A percentile compares a stretch with the other conserved stretches of the same genome.
Conservation (phyloP, 1,140 invertebrate genomes). For the Ips typographus region DNA sequence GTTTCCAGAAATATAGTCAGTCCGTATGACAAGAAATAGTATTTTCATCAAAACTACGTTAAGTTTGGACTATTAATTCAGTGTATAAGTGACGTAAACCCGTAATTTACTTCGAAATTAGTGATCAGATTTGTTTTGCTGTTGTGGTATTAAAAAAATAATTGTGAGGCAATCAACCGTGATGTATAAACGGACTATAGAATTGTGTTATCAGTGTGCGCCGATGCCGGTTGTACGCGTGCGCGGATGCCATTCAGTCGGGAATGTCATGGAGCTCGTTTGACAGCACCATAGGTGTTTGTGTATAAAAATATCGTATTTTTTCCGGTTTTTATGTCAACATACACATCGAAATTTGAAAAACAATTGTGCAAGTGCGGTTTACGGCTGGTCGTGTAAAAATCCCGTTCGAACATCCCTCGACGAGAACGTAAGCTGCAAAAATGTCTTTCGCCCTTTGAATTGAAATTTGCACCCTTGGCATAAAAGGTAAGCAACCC, state of each 20-base stretch:
- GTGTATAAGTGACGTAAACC: too few relatives aligned
- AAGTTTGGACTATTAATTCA: too few relatives aligned
- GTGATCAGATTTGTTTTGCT: too few relatives aligned
- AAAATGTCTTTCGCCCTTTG: conserved; percentile 39
- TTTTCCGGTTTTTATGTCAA: conserved; percentile 45
- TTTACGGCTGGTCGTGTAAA: conserved; percentile 21
- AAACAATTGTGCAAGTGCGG: conserved; percentile 41
- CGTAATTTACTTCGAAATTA: too few relatives aligned
- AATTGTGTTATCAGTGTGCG: too few relatives aligned
- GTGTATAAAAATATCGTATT: conserved; percentile 48
- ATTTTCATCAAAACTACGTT: too few relatives aligned
- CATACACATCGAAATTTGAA: conserved; percentile 38
- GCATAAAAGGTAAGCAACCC: conserved; percentile 26
- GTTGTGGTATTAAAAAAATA: too few relatives aligned
- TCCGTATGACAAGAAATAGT: too few relatives aligned
- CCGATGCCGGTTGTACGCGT: background rate
- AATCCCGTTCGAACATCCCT: conserved; percentile 34
- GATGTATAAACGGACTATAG: background rate
- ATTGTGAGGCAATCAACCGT: too few relatives aligned
- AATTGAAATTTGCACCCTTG: conserved; percentile 30
- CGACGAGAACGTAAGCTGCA: conserved; percentile 22
- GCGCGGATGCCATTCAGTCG: conserved; percentile 37
- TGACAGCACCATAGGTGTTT: conserved; percentile 47
- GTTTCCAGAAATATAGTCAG: too few relatives aligned
- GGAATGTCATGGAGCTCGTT: conserved; percentile 49